Evolutionary conservation across 2,797 vertebrate genomes (phyloP).

Genomic region (Salarias fasciatus): DNA sequence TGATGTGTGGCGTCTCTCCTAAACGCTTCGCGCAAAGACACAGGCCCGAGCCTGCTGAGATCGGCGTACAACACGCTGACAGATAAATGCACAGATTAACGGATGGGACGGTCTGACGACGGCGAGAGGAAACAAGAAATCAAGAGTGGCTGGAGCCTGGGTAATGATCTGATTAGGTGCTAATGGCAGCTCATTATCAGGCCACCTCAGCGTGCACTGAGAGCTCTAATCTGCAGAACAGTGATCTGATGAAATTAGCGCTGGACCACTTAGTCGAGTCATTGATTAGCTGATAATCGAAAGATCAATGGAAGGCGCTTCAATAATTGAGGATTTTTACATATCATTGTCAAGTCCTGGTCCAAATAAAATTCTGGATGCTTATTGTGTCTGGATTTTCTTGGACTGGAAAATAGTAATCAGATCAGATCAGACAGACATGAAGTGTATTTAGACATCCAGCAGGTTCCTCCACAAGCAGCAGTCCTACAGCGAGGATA

Average conservation of each 20-base stretch:
- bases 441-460: no score
- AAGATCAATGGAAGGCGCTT: conserved; percentile 8
- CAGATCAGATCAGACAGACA: no score
- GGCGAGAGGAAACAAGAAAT: conserved; percentile 42
- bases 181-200: conserved; percentile 63
- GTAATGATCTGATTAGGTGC: conserved; percentile 64
- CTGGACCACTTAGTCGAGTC: conserved; percentile 39
- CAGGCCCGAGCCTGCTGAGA: conserved; percentile 14
- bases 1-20: conserved; percentile 29
- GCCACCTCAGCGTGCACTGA: conserved; percentile 43
- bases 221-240: conserved; percentile 27
- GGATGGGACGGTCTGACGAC: conserved; percentile 49
- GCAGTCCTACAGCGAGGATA: no score
- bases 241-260: conserved; percentile 41
- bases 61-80: conserved; percentile 1
- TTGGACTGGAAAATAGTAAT: no score
- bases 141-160: conserved; percentile 22
- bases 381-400: no score
- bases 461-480: no score
- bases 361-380: no score
- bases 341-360: background rate
- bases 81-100: background rate
- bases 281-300: conserved; percentile 26
- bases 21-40: conserved; percentile 25
- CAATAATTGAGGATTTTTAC: background rate